These are phyloP conservation scores for Ceratotherium simum DNA, from an alignment of 2,113 vertebrate species.

Conservation along the genomic window DNA sequence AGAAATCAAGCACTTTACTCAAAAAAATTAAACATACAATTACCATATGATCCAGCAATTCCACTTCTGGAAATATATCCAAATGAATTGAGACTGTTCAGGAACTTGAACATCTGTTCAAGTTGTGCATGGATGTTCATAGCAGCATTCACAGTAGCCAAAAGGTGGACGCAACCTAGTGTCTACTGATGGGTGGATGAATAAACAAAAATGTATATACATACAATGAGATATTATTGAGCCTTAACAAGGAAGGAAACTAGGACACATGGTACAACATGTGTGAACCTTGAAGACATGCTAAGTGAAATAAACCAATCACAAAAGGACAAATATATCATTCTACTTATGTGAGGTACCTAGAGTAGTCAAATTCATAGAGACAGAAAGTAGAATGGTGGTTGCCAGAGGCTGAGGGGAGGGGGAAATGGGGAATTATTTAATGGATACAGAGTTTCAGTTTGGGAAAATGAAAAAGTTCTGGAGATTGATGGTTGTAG, in stretches of 20 bases:
- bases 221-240: not conserved
- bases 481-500: not conserved
- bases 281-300: not conserved
- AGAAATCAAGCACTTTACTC: not conserved
- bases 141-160: not conserved
- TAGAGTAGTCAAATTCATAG: not conserved
- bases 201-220: not conserved
- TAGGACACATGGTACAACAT: not conserved
- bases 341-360: not conserved
- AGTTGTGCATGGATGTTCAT: not conserved
- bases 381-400: not conserved
- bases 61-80: not conserved
- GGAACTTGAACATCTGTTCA: not conserved
- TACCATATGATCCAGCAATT: not conserved
- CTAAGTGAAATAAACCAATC: conserved; percentile 7
- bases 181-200: not conserved
- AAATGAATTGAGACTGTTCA: not conserved
- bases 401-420: not conserved
- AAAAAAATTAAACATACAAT: conserved; percentile 2
- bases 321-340: not conserved
- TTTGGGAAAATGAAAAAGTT: conserved; percentile 5
- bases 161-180: not conserved
- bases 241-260: conserved; percentile 4
- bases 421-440: not conserved
- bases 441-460: not conserved